Evolutionary conservation across 2,113 vertebrate genomes (phyloP).

Genomic region (Pogona vitticeps): DNA sequence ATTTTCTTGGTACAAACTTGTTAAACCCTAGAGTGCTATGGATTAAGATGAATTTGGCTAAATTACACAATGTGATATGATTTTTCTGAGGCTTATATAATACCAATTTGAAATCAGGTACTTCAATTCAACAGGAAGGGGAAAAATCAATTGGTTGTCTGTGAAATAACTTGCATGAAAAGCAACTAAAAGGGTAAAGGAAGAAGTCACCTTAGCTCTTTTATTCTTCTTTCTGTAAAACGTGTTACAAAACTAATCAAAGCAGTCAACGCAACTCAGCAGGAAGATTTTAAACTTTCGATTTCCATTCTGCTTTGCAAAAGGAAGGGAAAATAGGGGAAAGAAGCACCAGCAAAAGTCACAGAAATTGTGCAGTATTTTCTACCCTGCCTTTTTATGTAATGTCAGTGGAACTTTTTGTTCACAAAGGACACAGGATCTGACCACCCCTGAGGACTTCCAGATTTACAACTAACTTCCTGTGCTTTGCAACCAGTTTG

Average conservation of each 20-base stretch:
- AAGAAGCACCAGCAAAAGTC: not conserved
- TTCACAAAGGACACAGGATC: conserved; percentile 15
- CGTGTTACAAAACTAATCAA: not conserved
- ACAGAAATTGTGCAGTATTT: conserved; percentile 10
- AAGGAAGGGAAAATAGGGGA: conserved; percentile 21
- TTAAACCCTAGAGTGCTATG: not conserved
- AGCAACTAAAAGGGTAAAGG: not conserved
- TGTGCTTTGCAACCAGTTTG: conserved; percentile 46
- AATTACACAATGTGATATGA: not conserved
- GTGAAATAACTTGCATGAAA: conserved; percentile 4
- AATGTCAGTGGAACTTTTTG: conserved; percentile 33
- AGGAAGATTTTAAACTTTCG: conserved; percentile 6
- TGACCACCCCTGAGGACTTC: conserved; percentile 42
- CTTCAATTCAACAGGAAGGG: not conserved
- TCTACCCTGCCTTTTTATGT: conserved; percentile 29
- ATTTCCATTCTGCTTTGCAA: conserved; percentile 10
- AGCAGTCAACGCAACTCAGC: not conserved
- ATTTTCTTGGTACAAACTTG: not conserved
- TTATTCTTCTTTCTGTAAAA: not conserved
- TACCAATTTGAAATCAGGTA: not conserved
- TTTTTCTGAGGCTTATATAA: not conserved
- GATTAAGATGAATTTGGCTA: not conserved
- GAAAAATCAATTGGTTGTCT: not conserved
- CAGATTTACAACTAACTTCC: conserved; percentile 56
- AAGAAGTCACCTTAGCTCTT: not conserved